These are phyloP conservation scores for Pissodes strobi DNA, from an alignment of 1,140 invertebrate species.

Conservation along the genomic window DNA sequence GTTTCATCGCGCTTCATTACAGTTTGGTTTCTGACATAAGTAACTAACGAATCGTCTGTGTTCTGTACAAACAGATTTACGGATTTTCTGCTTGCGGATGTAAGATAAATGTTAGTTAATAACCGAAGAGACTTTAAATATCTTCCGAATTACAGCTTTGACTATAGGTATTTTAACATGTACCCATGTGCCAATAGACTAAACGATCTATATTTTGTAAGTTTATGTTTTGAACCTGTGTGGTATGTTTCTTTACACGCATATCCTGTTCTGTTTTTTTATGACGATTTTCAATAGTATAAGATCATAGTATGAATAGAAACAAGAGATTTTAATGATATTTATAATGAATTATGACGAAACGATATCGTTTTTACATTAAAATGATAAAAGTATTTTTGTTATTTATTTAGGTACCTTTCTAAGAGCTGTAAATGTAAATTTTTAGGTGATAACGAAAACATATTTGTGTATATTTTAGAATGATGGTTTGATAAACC, in stretches of 20 bases:
- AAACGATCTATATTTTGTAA: slow-evolving; percentile 14
- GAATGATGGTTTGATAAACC: not conserved
- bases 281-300: slow-evolving; percentile 10
- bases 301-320: slow-evolving; percentile 3
- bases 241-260: slow-evolving; percentile 4
- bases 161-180: slow-evolving; percentile 14
- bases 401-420: slow-evolving; percentile 26
- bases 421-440: slow-evolving; percentile 12
- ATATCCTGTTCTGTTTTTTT: slow-evolving; percentile 1
- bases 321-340: not conserved
- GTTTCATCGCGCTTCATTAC: not conserved
- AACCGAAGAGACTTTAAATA: not conserved
- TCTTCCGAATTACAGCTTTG: slow-evolving; percentile 19
- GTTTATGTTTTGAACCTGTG: not conserved
- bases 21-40: not conserved
- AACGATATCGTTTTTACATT: slow-evolving; percentile 1
- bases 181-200: slow-evolving; percentile 42
- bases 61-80: slow-evolving; percentile 14
- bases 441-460: slow-evolving; percentile 2
- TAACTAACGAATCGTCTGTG: not conserved
- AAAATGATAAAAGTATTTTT: slow-evolving; percentile 21
- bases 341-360: slow-evolving; percentile 4
- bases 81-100: not conserved
- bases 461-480: not conserved
- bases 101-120: not conserved